Evolutionary conservation across 2,113 vertebrate species (phyloP).

Genomic region (Gymnarchus niloticus): DNA sequence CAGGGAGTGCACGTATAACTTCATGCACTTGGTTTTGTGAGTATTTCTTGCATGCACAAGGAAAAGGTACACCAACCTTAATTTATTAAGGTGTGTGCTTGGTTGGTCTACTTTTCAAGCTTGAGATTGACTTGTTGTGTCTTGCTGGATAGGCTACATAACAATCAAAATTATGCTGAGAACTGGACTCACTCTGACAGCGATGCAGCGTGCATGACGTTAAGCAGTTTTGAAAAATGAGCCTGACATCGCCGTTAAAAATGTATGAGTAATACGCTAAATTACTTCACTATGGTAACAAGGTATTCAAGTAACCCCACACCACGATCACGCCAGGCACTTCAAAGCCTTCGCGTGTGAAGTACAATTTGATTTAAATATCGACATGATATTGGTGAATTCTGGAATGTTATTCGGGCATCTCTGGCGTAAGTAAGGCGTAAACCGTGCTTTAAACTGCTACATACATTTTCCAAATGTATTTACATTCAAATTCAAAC

Average conservation of each 20-base stretch:
- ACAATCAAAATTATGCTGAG: not conserved
- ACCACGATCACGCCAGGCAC: not conserved
- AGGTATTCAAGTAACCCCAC: no score
- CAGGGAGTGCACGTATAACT: not conserved
- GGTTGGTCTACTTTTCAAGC: not conserved
- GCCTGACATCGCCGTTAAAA: not conserved
- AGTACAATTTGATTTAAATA: not conserved
- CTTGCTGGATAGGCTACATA: not conserved
- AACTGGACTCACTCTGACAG: not conserved
- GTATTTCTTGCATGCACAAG: not conserved
- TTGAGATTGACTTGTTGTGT: not conserved
- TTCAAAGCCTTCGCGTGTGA: not conserved
- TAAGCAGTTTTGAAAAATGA: not conserved
- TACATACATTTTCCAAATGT: not conserved
- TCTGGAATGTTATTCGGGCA: not conserved
- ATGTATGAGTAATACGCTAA: not conserved
- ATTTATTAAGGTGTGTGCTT: not conserved
- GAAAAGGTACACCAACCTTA: no score
- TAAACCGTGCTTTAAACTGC: not conserved
- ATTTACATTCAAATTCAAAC: not conserved
- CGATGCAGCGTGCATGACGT: not conserved
- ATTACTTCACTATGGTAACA: not conserved
- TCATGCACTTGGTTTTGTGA: not conserved
- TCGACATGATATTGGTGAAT: not conserved
- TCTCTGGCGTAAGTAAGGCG: not conserved